Percentiles rank a stretch among this genome's conserved stretches.
Evolutionary conservation across 2,888 invertebrate genomes (phyloP).

Genomic region (Perithous albicinctus): DNA sequence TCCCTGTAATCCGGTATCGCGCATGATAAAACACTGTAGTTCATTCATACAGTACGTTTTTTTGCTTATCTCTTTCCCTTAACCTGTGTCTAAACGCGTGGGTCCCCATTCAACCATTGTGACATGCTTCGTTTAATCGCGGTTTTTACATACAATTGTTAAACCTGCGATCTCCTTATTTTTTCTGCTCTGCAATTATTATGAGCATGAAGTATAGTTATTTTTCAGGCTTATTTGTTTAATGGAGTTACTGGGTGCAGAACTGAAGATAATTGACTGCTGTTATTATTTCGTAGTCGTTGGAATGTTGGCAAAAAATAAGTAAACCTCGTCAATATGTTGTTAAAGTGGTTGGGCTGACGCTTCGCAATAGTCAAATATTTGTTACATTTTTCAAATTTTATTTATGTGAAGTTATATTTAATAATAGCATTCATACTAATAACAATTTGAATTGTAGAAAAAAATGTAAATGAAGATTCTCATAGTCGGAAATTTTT

Average conservation of each 20-base stretch:
- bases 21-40: constrained; percentile 51
- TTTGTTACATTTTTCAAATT: too few relatives aligned
- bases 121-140: constrained; percentile 43
- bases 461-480: too few relatives aligned
- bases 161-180: not conserved
- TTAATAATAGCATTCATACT: too few relatives aligned
- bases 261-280: too few relatives aligned
- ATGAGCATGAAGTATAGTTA: not conserved
- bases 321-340: not conserved
- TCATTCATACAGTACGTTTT: constrained; percentile 54
- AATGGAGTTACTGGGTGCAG: too few relatives aligned
- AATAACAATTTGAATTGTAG: too few relatives aligned
- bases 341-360: too few relatives aligned
- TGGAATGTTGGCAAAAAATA: too few relatives aligned
- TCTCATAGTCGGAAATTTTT: too few relatives aligned
- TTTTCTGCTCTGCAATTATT: not conserved
- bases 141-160: constrained; percentile 35
- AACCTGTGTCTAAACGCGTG: constrained; percentile 36
- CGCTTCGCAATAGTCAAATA: too few relatives aligned
- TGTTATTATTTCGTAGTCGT: too few relatives aligned
- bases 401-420: too few relatives aligned
- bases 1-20: constrained; percentile 52
- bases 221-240: not conserved
- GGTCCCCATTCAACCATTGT: constrained; percentile 21
- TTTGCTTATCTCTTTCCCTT: constrained; percentile 35